These are phyloP conservation scores for Eupithecia abbreviata DNA, from an alignment of 2,888 invertebrate species.

Conservation along the genomic window DNA sequence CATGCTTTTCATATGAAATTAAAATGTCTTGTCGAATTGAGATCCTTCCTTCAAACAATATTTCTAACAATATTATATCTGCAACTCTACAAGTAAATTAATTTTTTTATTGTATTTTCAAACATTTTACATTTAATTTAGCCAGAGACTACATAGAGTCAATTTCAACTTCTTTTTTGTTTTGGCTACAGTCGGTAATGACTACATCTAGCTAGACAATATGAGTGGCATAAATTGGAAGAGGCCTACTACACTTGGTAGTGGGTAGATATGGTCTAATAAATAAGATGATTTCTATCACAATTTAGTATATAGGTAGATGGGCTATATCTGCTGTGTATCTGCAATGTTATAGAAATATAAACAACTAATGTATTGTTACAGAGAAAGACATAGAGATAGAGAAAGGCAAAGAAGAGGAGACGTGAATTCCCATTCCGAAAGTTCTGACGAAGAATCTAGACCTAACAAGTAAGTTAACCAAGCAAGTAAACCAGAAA, in stretches of 20 bases:
- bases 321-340: not conserved
- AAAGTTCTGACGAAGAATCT: conserved; percentile 87
- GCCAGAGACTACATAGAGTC: too few species aligned
- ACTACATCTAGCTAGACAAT: too few species aligned
- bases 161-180: too few species aligned
- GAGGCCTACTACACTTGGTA: not conserved
- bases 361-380: conserved; percentile 37
- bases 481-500: too few species aligned
- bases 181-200: too few species aligned
- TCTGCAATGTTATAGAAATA: not conserved
- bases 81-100: too few species aligned
- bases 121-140: too few species aligned
- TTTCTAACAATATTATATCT: too few species aligned
- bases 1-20: too few species aligned
- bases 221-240: not conserved
- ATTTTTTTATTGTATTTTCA: too few species aligned
- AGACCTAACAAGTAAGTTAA: conserved; percentile 79
- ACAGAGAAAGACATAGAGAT: conserved; percentile 80
- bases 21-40: too few species aligned
- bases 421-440: conserved; percentile 76
- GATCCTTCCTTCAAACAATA: too few species aligned
- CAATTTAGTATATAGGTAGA: not conserved
- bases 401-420: conserved; percentile 79
- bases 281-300: not conserved
- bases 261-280: not conserved